These are phyloP conservation scores for Sander vitreus DNA, from an alignment of 2,113 vertebrate genomes.

Conservation along the genomic window DNA sequence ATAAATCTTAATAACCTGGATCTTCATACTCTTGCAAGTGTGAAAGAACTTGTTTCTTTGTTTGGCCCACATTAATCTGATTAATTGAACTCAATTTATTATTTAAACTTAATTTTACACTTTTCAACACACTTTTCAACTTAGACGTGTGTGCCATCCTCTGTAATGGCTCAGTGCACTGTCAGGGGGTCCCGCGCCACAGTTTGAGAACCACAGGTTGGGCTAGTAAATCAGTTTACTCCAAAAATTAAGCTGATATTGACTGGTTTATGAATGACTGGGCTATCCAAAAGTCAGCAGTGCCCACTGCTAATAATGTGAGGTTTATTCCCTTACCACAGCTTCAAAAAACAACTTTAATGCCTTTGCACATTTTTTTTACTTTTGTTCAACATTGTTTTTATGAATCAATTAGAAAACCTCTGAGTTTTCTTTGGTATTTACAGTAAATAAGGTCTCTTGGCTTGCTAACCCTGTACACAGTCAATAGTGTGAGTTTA, in stretches of 20 bases:
- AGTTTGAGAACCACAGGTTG: not conserved
- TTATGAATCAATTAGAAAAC: conserved; percentile 10
- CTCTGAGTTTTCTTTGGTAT: not conserved
- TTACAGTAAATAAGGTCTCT: not conserved
- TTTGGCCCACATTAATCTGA: not conserved
- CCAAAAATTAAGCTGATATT: not conserved
- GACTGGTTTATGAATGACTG: not conserved
- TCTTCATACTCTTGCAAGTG: too few relatives aligned
- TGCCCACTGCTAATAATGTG: not conserved
- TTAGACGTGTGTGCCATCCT: not conserved
- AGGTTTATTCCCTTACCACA: conserved; percentile 1
- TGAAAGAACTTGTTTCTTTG: not conserved
- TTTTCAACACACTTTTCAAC: not conserved
- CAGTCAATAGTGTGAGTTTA: not conserved
- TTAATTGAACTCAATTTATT: not conserved
- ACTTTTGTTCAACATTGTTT: not conserved
- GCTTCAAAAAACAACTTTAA: conserved; percentile 5
- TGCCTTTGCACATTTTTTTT: not conserved
- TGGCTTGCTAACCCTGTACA: not conserved
- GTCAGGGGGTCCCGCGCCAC: not conserved
- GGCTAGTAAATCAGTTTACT: not conserved
- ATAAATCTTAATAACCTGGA: not conserved
- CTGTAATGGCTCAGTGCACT: not conserved
- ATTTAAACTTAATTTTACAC: not conserved
- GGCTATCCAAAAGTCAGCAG: not conserved